These are phyloP conservation scores for Archilochus colubris DNA, from an alignment of 2,113 vertebrate genomes.

Conservation along the genomic window DNA sequence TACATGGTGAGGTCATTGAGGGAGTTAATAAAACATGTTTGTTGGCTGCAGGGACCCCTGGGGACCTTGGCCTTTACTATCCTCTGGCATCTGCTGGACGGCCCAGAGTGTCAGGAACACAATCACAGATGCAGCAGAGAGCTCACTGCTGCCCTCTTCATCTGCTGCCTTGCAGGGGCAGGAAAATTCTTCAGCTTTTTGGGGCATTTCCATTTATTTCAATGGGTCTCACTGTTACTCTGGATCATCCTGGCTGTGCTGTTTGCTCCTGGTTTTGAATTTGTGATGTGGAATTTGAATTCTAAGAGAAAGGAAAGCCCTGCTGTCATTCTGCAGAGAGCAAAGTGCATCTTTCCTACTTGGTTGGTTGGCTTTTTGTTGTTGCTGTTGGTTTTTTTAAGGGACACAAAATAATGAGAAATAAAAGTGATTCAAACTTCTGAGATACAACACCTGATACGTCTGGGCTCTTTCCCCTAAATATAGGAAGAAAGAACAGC, in stretches of 20 bases:
- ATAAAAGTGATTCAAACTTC: background rate
- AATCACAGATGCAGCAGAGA: background rate
- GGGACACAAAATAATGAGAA: accelerated
- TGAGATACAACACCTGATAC: background rate
- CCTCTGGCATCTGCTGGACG: constrained; percentile 60
- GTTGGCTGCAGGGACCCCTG: constrained; percentile 61
- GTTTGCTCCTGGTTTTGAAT: background rate
- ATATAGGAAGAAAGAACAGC: constrained; percentile 85
- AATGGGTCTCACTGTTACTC: background rate
- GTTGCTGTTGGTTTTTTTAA: background rate
- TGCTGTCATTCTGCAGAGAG: background rate
- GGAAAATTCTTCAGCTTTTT: background rate
- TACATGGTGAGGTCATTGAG: constrained; percentile 52
- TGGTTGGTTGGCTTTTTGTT: background rate
- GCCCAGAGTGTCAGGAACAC: constrained; percentile 42
- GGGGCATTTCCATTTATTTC: background rate
- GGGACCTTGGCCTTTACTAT: constrained; percentile 63
- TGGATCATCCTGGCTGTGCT: background rate
- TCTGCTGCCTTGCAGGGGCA: constrained; percentile 16
- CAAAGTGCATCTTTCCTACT: background rate
- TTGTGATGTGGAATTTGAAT: background rate
- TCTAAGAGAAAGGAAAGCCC: background rate
- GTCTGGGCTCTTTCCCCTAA: background rate
- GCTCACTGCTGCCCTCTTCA: background rate
- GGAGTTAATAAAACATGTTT: constrained; percentile 68